Evolutionary conservation across 1,140 invertebrate species (phyloP), one percentile per base, ranked within the genome.

Genomic region (Aplysia californica): DNA sequence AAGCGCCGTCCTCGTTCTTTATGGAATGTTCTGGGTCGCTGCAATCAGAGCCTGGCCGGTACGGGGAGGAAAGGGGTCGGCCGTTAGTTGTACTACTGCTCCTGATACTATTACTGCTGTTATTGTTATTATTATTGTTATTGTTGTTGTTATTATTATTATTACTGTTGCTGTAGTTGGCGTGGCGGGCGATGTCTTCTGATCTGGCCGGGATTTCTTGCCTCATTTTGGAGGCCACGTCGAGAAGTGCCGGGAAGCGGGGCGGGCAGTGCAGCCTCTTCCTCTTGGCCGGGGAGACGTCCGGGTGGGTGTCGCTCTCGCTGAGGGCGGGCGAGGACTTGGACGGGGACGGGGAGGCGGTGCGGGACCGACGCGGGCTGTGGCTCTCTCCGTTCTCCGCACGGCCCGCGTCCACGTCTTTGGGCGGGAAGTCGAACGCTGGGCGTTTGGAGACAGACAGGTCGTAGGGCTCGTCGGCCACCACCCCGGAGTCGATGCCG

Each of bases 401-500:
- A 4, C 23, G 31, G 21, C 55, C 20, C 18, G 41, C 33, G 26
- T 36, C 50, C 66, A 41, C 61, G n/a, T 44, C 6, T 6, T 69
- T 41, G 23, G 66, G 35, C 3, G 59, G 50, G 26, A 68, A 21
- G 41, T 75, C 70, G 41, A 50, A 44, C 10, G 38, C 36, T 38
- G 66, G 70, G n/a, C 70, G 74, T 55, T 82, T 82, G 26, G 76
- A 76, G 26, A 82, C 70, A 39, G 81, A 84, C 56, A 85, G 72
- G 71, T 85, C 84, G 78, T 80, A 83, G 4, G 84, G 84, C 44
- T 84, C 79, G 68, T 83, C 79, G 18, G 74, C 58, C 15, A 78
- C 70, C 20, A 71, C 38, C 44, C 68, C 64, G n/a, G 31, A 61
- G 65, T 75, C 70, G 39, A 56, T 74, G 20, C 39, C 59, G 10